These are phyloP conservation scores for Apis florea DNA, from an alignment of 1,140 invertebrate species.

Conservation along the genomic window DNA sequence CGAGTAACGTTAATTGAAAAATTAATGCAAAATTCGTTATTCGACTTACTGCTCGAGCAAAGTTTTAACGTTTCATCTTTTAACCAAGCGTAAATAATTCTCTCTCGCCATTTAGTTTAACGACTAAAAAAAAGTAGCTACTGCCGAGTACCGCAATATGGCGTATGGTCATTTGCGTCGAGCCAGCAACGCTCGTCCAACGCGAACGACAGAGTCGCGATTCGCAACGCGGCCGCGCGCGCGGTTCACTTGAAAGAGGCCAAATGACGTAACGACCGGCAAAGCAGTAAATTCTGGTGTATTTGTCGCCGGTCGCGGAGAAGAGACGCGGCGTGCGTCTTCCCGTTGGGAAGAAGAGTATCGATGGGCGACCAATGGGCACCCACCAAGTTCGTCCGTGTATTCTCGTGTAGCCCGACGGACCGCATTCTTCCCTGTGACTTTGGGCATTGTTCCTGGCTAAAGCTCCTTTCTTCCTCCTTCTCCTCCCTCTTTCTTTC, in stretches of 20 bases:
- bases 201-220: conserved; percentile 16
- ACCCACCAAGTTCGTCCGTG: conserved; percentile 53
- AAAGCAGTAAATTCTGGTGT: conserved; percentile 74
- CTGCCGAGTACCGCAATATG: neutral
- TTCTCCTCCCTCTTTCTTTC: neutral
- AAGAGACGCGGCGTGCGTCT: conserved; percentile 30
- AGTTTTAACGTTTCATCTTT: neutral
- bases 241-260: conserved; percentile 49
- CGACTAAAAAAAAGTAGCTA: conserved; percentile 5
- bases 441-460: conserved; percentile 78
- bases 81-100: neutral
- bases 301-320: conserved; percentile 72
- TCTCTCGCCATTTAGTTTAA: neutral
- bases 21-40: too few relatives aligned
- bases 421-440: conserved; percentile 79
- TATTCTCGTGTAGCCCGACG: conserved; percentile 73
- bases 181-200: neutral
- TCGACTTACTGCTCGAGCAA: too few relatives aligned
- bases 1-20: too few relatives aligned
- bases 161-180: conserved; percentile 4
- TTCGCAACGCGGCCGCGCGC: neutral
- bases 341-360: conserved; percentile 47
- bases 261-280: conserved; percentile 66
- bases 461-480: conserved; percentile 51
- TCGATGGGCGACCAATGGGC: conserved; percentile 52